phyloP scores from a whole-genome alignment of 2,797 vertebrate genomes.

The Myotis pilosus region DNA sequence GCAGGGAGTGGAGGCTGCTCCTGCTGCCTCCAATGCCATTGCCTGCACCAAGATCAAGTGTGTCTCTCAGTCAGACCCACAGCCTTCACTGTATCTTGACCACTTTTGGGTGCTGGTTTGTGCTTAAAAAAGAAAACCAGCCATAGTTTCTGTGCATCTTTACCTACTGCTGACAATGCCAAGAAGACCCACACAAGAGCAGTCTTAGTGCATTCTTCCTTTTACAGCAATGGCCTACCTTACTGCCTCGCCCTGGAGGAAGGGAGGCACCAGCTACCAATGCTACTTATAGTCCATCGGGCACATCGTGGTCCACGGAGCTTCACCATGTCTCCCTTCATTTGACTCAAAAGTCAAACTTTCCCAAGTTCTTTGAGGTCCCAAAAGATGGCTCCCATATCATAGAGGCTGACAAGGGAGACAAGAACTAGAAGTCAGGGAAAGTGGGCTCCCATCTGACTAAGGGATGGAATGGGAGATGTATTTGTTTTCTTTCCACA shows the following conservation, averaged over 20 bases:
- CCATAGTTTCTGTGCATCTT: neutral
- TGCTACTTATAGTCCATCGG: neutral
- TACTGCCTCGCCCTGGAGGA: rapidly evolving
- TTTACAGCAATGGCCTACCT: neutral
- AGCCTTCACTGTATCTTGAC: neutral
- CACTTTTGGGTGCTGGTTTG: neutral
- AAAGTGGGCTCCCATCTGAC: neutral
- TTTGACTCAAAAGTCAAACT: neutral
- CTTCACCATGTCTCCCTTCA: neutral
- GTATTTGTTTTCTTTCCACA: neutral
- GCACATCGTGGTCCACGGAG: rapidly evolving
- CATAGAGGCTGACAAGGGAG: neutral
- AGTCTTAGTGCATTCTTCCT: rapidly evolving
- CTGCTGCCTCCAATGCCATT: neutral
- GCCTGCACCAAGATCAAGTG: neutral
- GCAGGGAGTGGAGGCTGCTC: neutral
- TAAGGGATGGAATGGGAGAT: neutral
- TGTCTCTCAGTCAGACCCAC: neutral
- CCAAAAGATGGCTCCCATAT: neutral
- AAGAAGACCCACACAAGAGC: neutral
- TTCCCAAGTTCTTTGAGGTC: neutral
- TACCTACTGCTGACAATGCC: too few relatives aligned
- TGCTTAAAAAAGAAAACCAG: neutral
- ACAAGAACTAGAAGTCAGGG: neutral
- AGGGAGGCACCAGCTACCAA: neutral